phyloP scores from a whole-genome alignment of 2,888 invertebrate genomes.

The Adela reaumurella region DNA sequence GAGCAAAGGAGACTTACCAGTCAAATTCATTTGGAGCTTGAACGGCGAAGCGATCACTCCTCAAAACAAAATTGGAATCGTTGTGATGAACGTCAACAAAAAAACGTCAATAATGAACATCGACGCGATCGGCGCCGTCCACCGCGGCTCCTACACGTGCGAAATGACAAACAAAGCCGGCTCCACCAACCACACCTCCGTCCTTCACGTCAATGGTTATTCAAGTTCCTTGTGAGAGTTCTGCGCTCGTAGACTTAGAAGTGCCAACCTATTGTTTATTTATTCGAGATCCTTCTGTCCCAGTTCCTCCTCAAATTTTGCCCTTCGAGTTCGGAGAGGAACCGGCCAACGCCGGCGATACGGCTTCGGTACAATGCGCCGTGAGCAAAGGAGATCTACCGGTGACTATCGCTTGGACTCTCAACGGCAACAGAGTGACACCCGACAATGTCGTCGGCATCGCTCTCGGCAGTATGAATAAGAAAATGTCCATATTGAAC shows the following conservation, averaged over 20 bases:
- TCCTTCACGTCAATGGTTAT: constrained; percentile 70
- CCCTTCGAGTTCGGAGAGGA: constrained; percentile 66
- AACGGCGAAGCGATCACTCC: constrained; percentile 46
- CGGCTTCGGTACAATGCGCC: constrained; percentile 70
- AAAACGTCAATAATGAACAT: constrained; percentile 66
- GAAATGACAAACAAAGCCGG: constrained; percentile 69
- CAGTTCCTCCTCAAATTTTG: constrained; percentile 66
- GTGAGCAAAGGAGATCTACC: constrained; percentile 78
- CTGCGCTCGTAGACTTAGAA: no score
- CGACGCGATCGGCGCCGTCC: constrained; percentile 63
- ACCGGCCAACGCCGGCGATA: constrained; percentile 71
- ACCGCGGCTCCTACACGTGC: constrained; percentile 75
- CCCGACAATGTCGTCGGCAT: constrained; percentile 55
- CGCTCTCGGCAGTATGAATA: constrained; percentile 59
- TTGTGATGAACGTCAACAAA: constrained; percentile 58
- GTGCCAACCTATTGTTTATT: no score
- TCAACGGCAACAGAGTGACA: constrained; percentile 51
- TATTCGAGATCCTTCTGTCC: no score
- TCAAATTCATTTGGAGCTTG: constrained; percentile 72
- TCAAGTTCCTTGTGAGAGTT: no score
- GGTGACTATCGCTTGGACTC: constrained; percentile 69
- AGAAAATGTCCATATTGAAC: constrained; percentile 63
- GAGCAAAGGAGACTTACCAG: constrained; percentile 76
- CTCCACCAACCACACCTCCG: constrained; percentile 63
- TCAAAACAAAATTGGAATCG: constrained; percentile 55